phyloP scores from a whole-genome alignment of 2,888 invertebrate genomes.

The Agrochola lota region DNA sequence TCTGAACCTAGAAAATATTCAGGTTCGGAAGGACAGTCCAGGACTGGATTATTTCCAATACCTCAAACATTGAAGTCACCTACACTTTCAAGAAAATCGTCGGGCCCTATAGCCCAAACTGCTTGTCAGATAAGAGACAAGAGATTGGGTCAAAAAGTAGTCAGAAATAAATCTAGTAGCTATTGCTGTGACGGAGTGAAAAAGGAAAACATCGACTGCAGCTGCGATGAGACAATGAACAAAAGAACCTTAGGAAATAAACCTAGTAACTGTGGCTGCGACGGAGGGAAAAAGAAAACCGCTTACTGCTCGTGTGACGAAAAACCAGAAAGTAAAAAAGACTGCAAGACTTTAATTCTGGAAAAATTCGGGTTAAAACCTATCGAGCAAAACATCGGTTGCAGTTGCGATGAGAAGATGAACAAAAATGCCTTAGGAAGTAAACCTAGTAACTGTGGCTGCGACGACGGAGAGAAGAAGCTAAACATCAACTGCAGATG shows the following conservation, averaged over 20 bases:
- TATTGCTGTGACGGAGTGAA: not conserved
- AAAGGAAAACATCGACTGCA: not conserved
- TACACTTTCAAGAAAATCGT: not conserved
- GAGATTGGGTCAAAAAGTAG: not conserved
- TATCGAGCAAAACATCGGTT: no score
- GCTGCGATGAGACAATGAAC: no score
- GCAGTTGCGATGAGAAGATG: no score
- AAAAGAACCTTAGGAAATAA: not conserved
- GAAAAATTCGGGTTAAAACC: no score
- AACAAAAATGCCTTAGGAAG: no score
- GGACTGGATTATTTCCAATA: not conserved
- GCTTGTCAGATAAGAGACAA: constrained; percentile 12
- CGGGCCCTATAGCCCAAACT: constrained; percentile 1
- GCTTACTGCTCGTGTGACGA: no score
- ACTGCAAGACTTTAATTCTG: no score
- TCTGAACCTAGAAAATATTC: not conserved
- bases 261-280: no score
- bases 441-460: not conserved
- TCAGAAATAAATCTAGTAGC: constrained; percentile 2
- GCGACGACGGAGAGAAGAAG: not conserved
- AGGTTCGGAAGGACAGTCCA: not conserved
- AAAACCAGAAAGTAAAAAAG: no score
- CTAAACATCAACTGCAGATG: not conserved
- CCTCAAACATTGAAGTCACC: not conserved
- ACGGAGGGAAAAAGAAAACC: no score